phyloP scores from a whole-genome alignment of 2,797 vertebrate genomes.

The Mus minutoides region DNA sequence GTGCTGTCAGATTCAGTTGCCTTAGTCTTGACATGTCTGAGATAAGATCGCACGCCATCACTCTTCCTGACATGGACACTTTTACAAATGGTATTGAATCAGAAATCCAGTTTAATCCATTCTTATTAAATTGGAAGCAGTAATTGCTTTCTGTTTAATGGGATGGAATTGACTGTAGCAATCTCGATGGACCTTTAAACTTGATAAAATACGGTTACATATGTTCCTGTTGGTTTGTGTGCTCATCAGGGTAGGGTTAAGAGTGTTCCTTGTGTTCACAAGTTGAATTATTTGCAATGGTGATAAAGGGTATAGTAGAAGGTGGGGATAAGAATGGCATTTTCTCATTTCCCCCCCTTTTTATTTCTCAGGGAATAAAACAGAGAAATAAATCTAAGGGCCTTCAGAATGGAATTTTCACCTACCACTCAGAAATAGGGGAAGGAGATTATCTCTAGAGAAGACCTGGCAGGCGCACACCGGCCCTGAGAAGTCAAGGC shows the following conservation, averaged over 20 bases:
- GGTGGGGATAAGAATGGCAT: not conserved
- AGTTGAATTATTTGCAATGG: not conserved
- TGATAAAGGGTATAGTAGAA: not conserved
- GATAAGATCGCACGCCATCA: constrained; percentile 45
- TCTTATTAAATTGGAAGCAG: constrained; percentile 67
- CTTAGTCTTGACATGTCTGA: constrained; percentile 51
- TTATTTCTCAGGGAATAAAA: constrained; percentile 14
- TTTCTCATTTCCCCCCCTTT: not conserved
- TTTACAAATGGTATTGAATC: constrained; percentile 64
- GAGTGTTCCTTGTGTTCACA: not conserved
- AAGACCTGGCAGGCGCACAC: not conserved
- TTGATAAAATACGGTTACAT: constrained; percentile 56
- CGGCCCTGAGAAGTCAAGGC: not conserved
- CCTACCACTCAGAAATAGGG: constrained; percentile 22
- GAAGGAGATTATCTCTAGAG: constrained; percentile 44
- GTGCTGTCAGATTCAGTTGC: constrained; percentile 1
- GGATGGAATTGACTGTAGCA: constrained; percentile 70
- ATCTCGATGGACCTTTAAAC: constrained; percentile 65
- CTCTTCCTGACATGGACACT: constrained; percentile 57
- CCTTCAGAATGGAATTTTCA: constrained; percentile 56
- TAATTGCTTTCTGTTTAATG: constrained; percentile 77
- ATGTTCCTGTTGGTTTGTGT: constrained; percentile 21
- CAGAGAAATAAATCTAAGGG: constrained; percentile 58
- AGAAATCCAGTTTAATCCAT: constrained; percentile 72
- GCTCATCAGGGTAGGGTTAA: not conserved